Evolutionary conservation across 2,888 invertebrate species (phyloP), one percentile per base, ranked within the genome.

Genomic region (Mallateleia sp.): DNA sequence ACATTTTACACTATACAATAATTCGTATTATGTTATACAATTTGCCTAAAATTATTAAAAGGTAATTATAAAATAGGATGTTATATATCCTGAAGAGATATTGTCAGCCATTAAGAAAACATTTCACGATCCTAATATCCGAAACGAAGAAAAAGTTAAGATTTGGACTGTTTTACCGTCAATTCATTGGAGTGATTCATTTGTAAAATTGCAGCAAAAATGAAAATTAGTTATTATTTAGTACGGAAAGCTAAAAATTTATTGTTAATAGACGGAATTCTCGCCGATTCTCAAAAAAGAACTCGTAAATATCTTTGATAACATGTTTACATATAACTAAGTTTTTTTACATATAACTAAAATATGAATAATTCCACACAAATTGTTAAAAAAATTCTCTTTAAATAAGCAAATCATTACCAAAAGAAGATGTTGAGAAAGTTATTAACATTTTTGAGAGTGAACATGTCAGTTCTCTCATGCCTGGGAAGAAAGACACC

Each of bases 181-280:
- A 66, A 22, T 18, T 4, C 11, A 50, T 50, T 89, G 78, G 72
- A 72, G 47, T 54, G n/a, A n/a, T n/a, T n/a, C n/a, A n/a, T 58
- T 24, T 42, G 15, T 45, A n/a, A 54, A 8, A 32, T 45, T 24
- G 45, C 58, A 2, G 52, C 54, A 45, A 72, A 72, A 45, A 8
- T 58, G 6, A 47, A n/a, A 24, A 42, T 18, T 14, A 72, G 72
- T 58, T 28, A 24, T 11, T 22, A 71, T 32, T 56, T n/a, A 9
- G 42, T 71, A 4, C n/a, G 45, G n/a, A 72, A 72, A 58, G 58
- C 58, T 8, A 9, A 25, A 58, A 28, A 58, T 1, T 24, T 58
- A 15, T n/a, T 72, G 14, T 28, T 18, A 28, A 28, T 28, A 1
- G 15, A 45, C 5, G 72, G 47, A 28, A 47, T 72, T 45, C 58